phyloP scores from a whole-genome alignment of 2,797 vertebrate species.

The Arctocebus calabarensis region DNA sequence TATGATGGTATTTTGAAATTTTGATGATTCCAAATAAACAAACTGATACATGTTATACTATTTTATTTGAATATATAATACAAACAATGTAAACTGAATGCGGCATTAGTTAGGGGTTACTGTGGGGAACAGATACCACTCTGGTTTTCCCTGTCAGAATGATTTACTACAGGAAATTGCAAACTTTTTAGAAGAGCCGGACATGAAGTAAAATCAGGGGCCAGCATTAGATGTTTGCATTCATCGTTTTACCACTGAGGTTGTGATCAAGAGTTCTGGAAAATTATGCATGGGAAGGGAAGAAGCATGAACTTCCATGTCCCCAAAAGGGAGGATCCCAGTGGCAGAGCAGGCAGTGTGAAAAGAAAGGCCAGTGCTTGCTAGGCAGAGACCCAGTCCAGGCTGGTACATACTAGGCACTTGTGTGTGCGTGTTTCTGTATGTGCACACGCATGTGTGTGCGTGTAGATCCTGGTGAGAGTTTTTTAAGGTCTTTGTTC shows the following conservation, averaged over 20 bases:
- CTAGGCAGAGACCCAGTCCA: not conserved
- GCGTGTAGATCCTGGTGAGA: not conserved
- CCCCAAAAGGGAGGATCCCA: not conserved
- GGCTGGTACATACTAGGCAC: not conserved
- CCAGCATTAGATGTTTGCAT: not conserved
- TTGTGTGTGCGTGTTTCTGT: not conserved
- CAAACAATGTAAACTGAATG: not conserved
- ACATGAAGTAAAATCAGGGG: not conserved
- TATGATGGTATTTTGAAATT: not conserved
- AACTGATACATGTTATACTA: not conserved
- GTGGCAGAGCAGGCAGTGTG: not conserved
- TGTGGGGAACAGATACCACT: not conserved
- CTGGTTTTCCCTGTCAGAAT: not conserved
- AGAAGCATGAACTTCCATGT: no score
- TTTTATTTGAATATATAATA: not conserved
- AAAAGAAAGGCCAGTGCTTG: not conserved
- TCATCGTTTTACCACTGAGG: not conserved
- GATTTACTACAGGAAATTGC: not conserved
- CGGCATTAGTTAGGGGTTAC: not conserved
- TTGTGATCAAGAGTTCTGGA: slow-evolving; percentile 16
- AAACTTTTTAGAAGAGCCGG: not conserved
- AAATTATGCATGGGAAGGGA: not conserved
- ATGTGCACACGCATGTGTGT: not conserved
- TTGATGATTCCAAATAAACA: not conserved
- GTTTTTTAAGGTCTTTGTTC: not conserved